phyloP scores from a whole-genome alignment of 1,140 invertebrate species.

The Archivesica marissinica region DNA sequence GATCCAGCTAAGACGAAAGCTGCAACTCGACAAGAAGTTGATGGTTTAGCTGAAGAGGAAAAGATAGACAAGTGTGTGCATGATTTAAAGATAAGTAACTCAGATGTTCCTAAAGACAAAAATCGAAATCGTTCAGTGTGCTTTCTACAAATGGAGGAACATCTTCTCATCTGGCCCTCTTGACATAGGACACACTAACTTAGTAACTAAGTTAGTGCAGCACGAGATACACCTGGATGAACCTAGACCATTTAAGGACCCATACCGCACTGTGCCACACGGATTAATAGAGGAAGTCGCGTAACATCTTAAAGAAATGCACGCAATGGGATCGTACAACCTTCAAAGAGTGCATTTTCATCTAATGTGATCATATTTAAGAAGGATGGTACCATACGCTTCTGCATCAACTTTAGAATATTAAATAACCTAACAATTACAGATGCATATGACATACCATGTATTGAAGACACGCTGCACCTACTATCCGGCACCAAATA shows the following conservation, averaged over 20 bases:
- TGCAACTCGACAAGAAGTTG: not conserved
- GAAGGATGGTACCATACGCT: not conserved
- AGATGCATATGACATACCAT: not conserved
- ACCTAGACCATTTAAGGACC: not conserved
- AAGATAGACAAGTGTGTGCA: not conserved
- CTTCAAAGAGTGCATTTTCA: constrained; percentile 10
- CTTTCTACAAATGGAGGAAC: not conserved
- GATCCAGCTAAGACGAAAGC: not conserved
- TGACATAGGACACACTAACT: not conserved
- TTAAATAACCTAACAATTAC: not conserved
- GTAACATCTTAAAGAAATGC: constrained; percentile 17
- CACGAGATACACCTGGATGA: constrained; percentile 12
- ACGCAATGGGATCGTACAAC: not conserved
- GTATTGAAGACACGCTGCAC: not conserved
- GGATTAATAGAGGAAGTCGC: not conserved
- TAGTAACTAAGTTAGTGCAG: not conserved
- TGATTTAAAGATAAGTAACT: not conserved
- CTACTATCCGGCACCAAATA: not conserved
- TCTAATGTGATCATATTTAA: not conserved
- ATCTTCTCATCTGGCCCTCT: not conserved
- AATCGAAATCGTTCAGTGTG: not conserved
- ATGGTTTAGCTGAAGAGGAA: not conserved
- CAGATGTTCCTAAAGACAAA: not conserved
- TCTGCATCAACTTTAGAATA: not conserved
- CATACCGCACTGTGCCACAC: not conserved